Evolutionary conservation across 2,113 vertebrate species (phyloP), one percentile per base, ranked within the genome.

Genomic region (Pan paniscus): DNA sequence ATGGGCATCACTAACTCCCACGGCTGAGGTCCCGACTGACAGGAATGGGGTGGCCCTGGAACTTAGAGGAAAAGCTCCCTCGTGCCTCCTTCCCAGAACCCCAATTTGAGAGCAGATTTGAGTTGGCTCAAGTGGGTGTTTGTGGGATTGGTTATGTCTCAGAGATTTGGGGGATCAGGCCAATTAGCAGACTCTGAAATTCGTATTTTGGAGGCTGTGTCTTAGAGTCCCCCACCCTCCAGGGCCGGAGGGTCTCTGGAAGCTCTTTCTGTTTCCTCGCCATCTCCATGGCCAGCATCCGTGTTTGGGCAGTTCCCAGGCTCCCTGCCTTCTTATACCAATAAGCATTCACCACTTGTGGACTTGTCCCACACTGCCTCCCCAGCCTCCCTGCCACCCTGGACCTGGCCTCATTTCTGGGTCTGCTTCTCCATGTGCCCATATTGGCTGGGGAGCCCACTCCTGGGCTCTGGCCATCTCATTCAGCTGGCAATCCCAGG

Each of bases 231-330:
- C 61, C 79, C 5, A 13, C 59, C 9, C 46, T 79, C 84, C 38
- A 70, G 76, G 27, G 32, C 6, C 0, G 0, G 2, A 11, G 52
- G 46, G 23, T 43, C 0, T 1, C 57, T 38, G 52, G 52, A 72
- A 50, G 52, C 32, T 64, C 64, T 46, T 64, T 46, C 92, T n/a
- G n/a, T 3, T 23, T 40, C n/a, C 83, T 70, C 9, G 8, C 27
- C 14, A 2, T 11, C 7, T 48, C 48, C 84, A 50, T 52, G 38
- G 50, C 38, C 43, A 32, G 72, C 0, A 0, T 43, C 8, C 17
- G 6, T 35, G 4, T 52, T 18, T 9, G 13, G 55, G 25, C 40
- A 18, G 43, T 57, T 48, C 40, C 48, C 43, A 20, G 70, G 17
- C 5, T 55, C 43, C 85, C 13, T 79, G 1, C 25, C 46, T 78